Percentiles rank a stretch among this genome's conserved stretches.
Conservation (phyloP, 2,888 invertebrate species). For the Melanostoma scalare region DNA sequence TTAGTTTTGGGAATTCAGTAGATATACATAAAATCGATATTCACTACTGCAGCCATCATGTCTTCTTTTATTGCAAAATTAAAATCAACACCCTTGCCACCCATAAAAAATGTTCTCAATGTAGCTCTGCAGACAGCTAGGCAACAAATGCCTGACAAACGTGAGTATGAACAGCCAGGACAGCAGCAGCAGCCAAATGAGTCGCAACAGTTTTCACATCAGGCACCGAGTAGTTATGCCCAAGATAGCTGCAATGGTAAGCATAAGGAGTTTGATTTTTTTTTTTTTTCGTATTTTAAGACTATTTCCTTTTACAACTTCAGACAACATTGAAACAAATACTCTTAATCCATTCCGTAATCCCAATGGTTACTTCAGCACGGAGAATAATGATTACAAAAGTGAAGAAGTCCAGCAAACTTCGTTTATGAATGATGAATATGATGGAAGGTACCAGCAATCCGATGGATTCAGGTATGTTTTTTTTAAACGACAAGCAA, state of each 20-base stretch:
- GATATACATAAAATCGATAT: slow-evolving; percentile 78
- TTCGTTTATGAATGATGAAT: slow-evolving; percentile 80
- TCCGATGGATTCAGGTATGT: slow-evolving; percentile 80
- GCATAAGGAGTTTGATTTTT: neutral
- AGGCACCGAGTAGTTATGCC: slow-evolving; percentile 39
- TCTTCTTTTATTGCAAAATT: slow-evolving; percentile 83
- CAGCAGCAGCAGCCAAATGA: slow-evolving; percentile 18
- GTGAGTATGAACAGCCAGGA: slow-evolving; percentile 82
- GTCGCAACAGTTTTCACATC: slow-evolving; percentile 46
- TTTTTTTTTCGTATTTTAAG: slow-evolving; percentile 8
- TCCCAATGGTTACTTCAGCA: slow-evolving; percentile 78
- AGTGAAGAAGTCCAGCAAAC: slow-evolving; percentile 79
- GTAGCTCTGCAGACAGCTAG: slow-evolving; percentile 92
- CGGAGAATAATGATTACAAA: slow-evolving; percentile 76
- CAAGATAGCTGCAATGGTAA: slow-evolving; percentile 55
- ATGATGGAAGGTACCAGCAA: slow-evolving; percentile 81
- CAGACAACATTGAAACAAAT: slow-evolving; percentile 77
- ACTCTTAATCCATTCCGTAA: slow-evolving; percentile 82
- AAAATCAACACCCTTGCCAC: slow-evolving; percentile 88
- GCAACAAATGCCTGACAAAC: slow-evolving; percentile 88
- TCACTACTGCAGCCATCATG: slow-evolving; percentile 75
- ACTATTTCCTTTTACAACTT: slow-evolving; percentile 1
- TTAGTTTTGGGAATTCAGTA: slow-evolving; percentile 52
- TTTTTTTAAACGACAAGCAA: neutral
- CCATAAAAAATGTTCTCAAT: slow-evolving; percentile 89